Percentiles rank a stretch among this genome's conserved stretches.
Conservation (phyloP, 1,140 invertebrate species). For the Anastrepha obliqua region DNA sequence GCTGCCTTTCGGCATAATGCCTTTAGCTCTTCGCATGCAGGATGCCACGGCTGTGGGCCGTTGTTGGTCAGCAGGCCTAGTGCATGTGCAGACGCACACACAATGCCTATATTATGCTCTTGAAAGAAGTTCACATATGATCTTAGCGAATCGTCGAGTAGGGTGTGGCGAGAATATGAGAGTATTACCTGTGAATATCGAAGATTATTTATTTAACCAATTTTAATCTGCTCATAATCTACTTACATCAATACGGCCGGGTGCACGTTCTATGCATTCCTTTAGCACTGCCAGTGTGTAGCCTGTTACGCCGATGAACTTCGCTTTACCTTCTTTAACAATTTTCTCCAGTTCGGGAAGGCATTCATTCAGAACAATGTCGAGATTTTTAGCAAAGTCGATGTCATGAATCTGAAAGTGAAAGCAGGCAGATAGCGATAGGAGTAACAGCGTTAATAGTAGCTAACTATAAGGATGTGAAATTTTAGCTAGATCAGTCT, state of each 20-base stretch:
- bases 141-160: slow-evolving; percentile 86
- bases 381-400: slow-evolving; percentile 87
- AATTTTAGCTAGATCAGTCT: too few species aligned
- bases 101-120: slow-evolving; percentile 84
- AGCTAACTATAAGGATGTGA: too few species aligned
- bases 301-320: slow-evolving; percentile 90
- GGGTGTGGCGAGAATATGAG: slow-evolving; percentile 85
- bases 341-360: slow-evolving; percentile 86
- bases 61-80: slow-evolving; percentile 88
- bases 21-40: slow-evolving; percentile 82
- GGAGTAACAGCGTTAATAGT: too few species aligned
- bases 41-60: slow-evolving; percentile 90
- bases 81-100: slow-evolving; percentile 86
- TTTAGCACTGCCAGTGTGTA: slow-evolving; percentile 87
- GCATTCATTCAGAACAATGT: slow-evolving; percentile 89
- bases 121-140: slow-evolving; percentile 84
- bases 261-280: slow-evolving; percentile 80
- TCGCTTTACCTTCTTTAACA: slow-evolving; percentile 85
- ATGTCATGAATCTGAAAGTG: slow-evolving; percentile 88
- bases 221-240: background rate
- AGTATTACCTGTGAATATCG: slow-evolving; percentile 81
- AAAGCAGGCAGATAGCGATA: too few species aligned
- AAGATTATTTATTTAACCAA: background rate
- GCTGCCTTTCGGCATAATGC: slow-evolving; percentile 78
- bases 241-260: slow-evolving; percentile 67